phyloP scores from a whole-genome alignment of 2,797 vertebrate genomes.

The Fistularia commersonii region DNA sequence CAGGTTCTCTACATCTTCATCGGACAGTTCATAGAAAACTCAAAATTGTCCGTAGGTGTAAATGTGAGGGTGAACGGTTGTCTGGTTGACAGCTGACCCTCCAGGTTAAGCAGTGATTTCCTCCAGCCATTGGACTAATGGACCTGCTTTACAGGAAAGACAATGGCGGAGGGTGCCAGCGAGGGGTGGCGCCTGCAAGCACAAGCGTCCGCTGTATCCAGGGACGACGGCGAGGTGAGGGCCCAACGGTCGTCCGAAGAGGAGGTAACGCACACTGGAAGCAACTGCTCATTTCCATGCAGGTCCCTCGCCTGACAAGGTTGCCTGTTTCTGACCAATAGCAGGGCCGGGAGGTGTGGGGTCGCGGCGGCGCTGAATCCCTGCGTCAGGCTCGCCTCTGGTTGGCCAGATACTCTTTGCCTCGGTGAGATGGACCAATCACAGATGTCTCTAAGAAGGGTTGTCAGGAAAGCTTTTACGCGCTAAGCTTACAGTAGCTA shows the following conservation, averaged over 20 bases:
- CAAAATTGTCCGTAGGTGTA: too few relatives aligned
- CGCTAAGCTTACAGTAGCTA: not conserved
- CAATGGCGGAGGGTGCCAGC: constrained; percentile 88
- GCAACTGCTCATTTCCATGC: not conserved
- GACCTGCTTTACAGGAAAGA: constrained; percentile 77
- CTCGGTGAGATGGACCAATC: constrained; percentile 71
- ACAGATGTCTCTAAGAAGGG: too few relatives aligned
- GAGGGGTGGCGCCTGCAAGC: constrained; percentile 90
- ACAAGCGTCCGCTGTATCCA: constrained; percentile 92
- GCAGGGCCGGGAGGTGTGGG: constrained; percentile 96
- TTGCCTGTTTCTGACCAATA: constrained; percentile 15
- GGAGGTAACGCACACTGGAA: constrained; percentile 43
- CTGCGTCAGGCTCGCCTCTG: constrained; percentile 89
- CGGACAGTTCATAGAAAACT: too few relatives aligned
- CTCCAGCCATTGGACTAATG: too few relatives aligned
- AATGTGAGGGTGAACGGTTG: too few relatives aligned
- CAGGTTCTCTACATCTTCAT: too few relatives aligned
- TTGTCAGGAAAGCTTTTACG: too few relatives aligned
- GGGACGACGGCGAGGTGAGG: constrained; percentile 92
- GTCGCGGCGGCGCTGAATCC: constrained; percentile 87
- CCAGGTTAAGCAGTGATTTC: too few relatives aligned
- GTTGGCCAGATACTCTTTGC: constrained; percentile 91
- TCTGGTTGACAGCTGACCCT: too few relatives aligned
- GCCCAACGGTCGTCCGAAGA: constrained; percentile 89
- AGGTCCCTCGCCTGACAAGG: too few relatives aligned